phyloP scores from a whole-genome alignment of 2,888 invertebrate genomes.

The Drosophila testacea region DNA sequence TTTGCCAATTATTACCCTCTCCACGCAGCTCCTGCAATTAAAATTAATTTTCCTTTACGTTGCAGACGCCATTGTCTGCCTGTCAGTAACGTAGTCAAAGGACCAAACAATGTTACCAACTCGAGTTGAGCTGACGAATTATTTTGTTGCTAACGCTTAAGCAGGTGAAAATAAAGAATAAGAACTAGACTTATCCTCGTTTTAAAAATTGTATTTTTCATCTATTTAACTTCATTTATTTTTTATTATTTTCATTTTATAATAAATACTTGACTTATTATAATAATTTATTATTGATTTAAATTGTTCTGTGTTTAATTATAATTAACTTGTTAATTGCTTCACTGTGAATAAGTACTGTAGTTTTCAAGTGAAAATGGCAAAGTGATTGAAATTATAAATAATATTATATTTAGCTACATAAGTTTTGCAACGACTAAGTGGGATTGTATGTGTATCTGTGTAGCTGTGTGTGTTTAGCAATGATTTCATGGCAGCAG shows the following conservation, averaged over 20 bases:
- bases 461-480: slow-evolving; percentile 5
- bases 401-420: neutral
- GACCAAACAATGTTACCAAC: slow-evolving; percentile 40
- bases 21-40: slow-evolving; percentile 66
- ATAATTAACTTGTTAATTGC: too few relatives aligned
- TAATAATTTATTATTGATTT: too few relatives aligned
- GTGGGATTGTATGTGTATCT: neutral
- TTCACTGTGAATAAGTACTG: too few relatives aligned
- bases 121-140: slow-evolving; percentile 45
- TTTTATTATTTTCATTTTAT: neutral
- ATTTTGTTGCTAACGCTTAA: slow-evolving; percentile 27
- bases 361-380: neutral
- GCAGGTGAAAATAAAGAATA: neutral
- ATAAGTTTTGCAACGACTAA: neutral
- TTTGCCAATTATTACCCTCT: slow-evolving; percentile 67
- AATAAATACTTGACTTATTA: too few relatives aligned
- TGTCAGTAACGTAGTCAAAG: slow-evolving; percentile 24
- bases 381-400: slow-evolving; percentile 6
- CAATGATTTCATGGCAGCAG: slow-evolving; percentile 36
- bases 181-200: neutral
- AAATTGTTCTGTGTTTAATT: too few relatives aligned
- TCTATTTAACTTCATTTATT: neutral
- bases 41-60: slow-evolving; percentile 60
- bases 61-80: slow-evolving; percentile 58
- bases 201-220: neutral